Evolutionary conservation across 2,888 invertebrate genomes (phyloP).

Genomic region (Plutella xylostella): DNA sequence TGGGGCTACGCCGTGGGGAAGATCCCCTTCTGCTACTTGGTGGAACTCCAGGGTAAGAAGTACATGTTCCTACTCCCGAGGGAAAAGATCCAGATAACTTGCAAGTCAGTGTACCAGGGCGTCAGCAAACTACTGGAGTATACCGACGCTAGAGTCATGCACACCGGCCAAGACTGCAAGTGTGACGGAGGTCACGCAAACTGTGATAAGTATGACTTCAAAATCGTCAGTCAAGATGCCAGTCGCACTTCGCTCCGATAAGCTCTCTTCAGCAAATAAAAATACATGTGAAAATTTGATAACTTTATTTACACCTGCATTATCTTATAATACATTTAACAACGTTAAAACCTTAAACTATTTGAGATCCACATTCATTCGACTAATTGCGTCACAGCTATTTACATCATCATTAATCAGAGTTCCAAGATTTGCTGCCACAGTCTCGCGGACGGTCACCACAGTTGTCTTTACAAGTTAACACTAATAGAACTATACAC

Average conservation of each 20-base stretch:
- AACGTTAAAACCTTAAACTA: slow-evolving; percentile 45
- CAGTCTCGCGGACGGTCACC: no score
- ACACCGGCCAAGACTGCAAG: no score
- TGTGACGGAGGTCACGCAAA: no score
- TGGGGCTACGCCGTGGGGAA: slow-evolving; percentile 51
- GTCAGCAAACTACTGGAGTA: slow-evolving; percentile 43
- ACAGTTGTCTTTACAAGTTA: no score
- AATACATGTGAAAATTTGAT: slow-evolving; percentile 40
- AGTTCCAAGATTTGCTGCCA: no score
- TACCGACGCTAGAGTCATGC: not conserved
- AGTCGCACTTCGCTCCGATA: no score
- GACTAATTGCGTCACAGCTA: slow-evolving; percentile 62
- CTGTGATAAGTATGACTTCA: no score
- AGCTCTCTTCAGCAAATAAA: no score
- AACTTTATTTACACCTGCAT: slow-evolving; percentile 69
- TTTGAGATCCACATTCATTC: slow-evolving; percentile 63
- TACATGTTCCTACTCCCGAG: slow-evolving; percentile 50
- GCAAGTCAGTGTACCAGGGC: slow-evolving; percentile 36
- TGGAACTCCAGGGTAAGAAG: slow-evolving; percentile 47
- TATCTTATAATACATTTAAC: slow-evolving; percentile 68
- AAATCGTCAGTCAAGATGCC: no score
- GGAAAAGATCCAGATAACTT: slow-evolving; percentile 42
- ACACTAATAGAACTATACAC: no score
- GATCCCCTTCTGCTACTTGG: slow-evolving; percentile 54
- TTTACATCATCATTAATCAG: no score